A percentile compares a stretch with the other conserved stretches of the same genome.
Evolutionary conservation across 2,797 vertebrate species (phyloP).

Genomic region (Danio aesculapii): DNA sequence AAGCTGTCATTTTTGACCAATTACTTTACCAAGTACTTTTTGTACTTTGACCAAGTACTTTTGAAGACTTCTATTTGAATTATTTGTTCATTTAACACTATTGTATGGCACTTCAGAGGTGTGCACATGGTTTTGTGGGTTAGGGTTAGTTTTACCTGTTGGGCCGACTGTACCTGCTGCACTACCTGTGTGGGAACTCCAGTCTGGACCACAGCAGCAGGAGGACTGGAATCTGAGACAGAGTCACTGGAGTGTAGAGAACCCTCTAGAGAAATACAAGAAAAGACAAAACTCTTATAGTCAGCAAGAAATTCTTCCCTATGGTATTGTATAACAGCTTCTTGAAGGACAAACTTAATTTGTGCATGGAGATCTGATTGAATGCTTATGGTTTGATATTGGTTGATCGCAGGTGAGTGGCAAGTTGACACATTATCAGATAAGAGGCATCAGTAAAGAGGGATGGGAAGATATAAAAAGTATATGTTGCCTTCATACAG

Average conservation of each 20-base stretch:
- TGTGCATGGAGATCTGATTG: no score
- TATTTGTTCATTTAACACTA: neutral
- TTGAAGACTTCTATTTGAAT: neutral
- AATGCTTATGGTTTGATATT: no score
- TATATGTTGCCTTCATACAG: no score
- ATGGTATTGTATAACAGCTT: no score
- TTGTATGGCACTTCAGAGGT: neutral
- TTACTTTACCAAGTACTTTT: no score
- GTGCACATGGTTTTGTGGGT: neutral
- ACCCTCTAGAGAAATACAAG: conserved; percentile 78
- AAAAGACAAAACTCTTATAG: neutral
- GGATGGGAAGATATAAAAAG: no score
- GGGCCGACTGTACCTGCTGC: conserved; percentile 88
- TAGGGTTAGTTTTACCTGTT: conserved; percentile 80
- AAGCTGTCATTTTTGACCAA: neutral
- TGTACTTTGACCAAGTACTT: no score
- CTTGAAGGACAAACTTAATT: no score
- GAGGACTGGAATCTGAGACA: conserved; percentile 87
- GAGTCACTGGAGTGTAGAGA: conserved; percentile 90
- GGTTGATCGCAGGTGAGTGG: no score
- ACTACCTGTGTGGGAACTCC: conserved; percentile 93
- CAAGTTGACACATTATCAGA: no score
- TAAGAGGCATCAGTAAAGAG: no score
- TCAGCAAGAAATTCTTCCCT: no score
- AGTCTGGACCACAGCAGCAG: conserved; percentile 86